These are phyloP conservation scores for Lytechinus variegatus DNA, from an alignment of 35 echinoderm and acorn worm genomes.

Conservation along the genomic window DNA sequence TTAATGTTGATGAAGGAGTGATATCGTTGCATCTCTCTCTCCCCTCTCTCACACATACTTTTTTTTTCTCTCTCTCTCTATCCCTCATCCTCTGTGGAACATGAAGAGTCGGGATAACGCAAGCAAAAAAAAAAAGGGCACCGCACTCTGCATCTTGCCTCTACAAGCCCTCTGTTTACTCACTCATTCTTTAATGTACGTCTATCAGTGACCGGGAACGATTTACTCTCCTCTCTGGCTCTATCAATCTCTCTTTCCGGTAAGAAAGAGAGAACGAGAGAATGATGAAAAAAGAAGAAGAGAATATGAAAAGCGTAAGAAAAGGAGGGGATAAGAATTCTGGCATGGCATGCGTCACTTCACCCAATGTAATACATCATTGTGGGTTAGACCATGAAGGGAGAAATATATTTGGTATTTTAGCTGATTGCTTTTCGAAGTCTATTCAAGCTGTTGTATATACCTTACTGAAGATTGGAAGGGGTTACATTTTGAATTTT, in stretches of 20 bases:
- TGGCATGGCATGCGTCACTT: not conserved
- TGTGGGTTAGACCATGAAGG: not conserved
- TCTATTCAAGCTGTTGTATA: not conserved
- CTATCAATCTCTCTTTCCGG: slow-evolving; percentile 10
- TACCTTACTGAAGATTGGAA: not conserved
- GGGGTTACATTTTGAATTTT: not conserved
- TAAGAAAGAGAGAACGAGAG: not conserved
- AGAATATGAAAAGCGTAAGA: not conserved
- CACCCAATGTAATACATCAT: not conserved
- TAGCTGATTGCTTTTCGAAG: not conserved
- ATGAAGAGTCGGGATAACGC: not conserved
- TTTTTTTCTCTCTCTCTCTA: too few relatives aligned
- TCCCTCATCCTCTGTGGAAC: not conserved
- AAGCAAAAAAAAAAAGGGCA: not conserved
- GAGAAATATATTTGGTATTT: not conserved
- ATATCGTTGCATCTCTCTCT: not conserved
- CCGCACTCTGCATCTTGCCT: slow-evolving; percentile 8
- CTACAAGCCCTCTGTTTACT: not conserved
- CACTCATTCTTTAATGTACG: slow-evolving; percentile 1
- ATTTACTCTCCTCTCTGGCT: not conserved
- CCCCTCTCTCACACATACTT: not conserved
- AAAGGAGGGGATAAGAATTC: not conserved
- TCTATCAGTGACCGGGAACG: slow-evolving; percentile 7
- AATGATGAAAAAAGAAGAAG: not conserved
- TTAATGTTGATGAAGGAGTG: not conserved